These are phyloP conservation scores for Drosophila obscura DNA, from an alignment of 1,140 invertebrate species.

Conservation along the genomic window DNA sequence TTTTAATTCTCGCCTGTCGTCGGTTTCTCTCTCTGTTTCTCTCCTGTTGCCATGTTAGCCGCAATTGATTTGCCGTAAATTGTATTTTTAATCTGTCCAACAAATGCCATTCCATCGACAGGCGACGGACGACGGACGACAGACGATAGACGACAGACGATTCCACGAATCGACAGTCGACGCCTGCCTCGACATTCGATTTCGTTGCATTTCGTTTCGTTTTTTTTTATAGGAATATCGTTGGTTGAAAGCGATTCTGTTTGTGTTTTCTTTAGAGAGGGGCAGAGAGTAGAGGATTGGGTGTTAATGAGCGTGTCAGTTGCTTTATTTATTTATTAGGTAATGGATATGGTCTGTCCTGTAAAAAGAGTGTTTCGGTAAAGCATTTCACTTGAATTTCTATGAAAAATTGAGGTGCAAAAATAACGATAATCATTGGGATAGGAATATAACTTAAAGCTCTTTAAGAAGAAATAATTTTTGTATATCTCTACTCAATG, in stretches of 20 bases:
- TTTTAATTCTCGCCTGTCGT: conserved; percentile 69
- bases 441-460: too few relatives aligned
- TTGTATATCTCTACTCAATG: too few relatives aligned
- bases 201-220: conserved; percentile 8
- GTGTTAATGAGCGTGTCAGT: conserved; percentile 63
- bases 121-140: conserved; percentile 3
- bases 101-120: conserved; percentile 36
- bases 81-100: conserved; percentile 78
- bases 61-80: conserved; percentile 78
- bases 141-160: background rate
- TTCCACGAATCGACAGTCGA: too few relatives aligned
- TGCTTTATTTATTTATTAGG: conserved; percentile 60
- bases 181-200: conserved; percentile 27
- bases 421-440: too few relatives aligned
- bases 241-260: conserved; percentile 40
- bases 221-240: conserved; percentile 15
- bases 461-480: too few relatives aligned
- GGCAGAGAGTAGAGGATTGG: background rate
- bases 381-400: too few relatives aligned
- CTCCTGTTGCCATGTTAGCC: conserved; percentile 64
- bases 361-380: background rate
- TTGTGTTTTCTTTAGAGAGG: conserved; percentile 9
- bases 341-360: background rate
- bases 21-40: conserved; percentile 10
- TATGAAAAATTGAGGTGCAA: too few relatives aligned